Evolutionary conservation across 2,113 vertebrate species (phyloP).

Genomic region (Melospiza melodia): DNA sequence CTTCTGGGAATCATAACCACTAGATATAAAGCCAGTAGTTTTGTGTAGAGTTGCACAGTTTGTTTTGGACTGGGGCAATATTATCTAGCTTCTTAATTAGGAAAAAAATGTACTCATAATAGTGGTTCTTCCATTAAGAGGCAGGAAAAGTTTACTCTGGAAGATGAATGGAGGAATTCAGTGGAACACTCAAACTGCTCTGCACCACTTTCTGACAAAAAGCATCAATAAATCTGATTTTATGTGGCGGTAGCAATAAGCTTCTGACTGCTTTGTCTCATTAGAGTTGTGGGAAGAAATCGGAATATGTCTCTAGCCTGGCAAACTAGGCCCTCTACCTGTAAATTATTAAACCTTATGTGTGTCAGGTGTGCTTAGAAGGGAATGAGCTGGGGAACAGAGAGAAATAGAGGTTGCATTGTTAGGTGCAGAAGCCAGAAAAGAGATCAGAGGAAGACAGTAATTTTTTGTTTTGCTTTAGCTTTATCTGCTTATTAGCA

Average conservation of each 20-base stretch:
- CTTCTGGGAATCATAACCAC: neutral
- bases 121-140: neutral
- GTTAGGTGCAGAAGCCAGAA: neutral
- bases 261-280: slow-evolving; percentile 48
- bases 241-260: slow-evolving; percentile 28
- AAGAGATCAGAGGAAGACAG: neutral
- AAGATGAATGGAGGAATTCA: slow-evolving; percentile 32
- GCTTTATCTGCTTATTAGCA: slow-evolving; percentile 1
- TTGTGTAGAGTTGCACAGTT: neutral
- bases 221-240: slow-evolving; percentile 48
- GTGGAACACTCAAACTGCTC: neutral
- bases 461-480: neutral
- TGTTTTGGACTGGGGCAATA: neutral
- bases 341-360: slow-evolving; percentile 57
- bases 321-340: slow-evolving; percentile 20
- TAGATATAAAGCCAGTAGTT: neutral
- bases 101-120: neutral
- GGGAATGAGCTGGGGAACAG: neutral
- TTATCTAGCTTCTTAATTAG: neutral
- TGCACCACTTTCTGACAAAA: slow-evolving; percentile 33
- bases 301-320: slow-evolving; percentile 30
- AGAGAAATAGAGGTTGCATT: neutral
- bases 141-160: neutral
- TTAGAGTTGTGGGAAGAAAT: slow-evolving; percentile 49
- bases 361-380: slow-evolving; percentile 13